Evolutionary conservation across 2,797 vertebrate genomes (phyloP).

Genomic region (Sebastes reedi): DNA sequence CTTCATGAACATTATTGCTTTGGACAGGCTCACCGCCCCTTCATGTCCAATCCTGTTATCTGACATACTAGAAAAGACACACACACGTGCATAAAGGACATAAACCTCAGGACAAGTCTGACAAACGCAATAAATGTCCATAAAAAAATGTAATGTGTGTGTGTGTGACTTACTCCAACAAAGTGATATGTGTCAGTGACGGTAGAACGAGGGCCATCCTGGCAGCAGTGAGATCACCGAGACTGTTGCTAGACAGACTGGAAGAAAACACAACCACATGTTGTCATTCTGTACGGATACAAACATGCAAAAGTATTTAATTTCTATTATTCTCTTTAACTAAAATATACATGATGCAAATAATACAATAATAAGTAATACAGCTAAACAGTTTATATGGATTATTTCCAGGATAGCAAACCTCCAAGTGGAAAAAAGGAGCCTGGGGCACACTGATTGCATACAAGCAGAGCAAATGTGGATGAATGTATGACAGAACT

Average conservation of each 20-base stretch:
- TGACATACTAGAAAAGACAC: slow-evolving; percentile 80
- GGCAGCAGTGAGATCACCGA: slow-evolving; percentile 77
- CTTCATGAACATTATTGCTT: slow-evolving; percentile 70
- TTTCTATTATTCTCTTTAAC: not conserved
- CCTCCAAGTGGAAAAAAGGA: not conserved
- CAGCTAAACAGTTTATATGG: not conserved
- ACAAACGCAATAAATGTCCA: not conserved
- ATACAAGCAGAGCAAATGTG: not conserved
- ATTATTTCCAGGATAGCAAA: not conserved
- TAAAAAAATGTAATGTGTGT: not conserved
- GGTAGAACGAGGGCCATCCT: slow-evolving; percentile 80
- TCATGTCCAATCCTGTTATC: slow-evolving; percentile 80
- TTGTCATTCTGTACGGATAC: not conserved
- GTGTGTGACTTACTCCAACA: slow-evolving; percentile 84
- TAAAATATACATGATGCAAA: not conserved
- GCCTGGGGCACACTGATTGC: not conserved
- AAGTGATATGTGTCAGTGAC: slow-evolving; percentile 67
- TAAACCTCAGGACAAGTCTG: not conserved
- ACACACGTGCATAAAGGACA: not conserved
- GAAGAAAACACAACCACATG: not conserved
- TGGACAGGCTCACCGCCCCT: slow-evolving; percentile 67
- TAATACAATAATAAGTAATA: not conserved
- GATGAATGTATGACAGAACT: not conserved
- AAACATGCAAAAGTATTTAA: not conserved
- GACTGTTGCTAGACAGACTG: slow-evolving; percentile 85